Percentiles rank a stretch among this genome's conserved stretches.
phyloP scores from a whole-genome alignment of 2,797 vertebrate genomes.

The Lithobates pipiens region DNA sequence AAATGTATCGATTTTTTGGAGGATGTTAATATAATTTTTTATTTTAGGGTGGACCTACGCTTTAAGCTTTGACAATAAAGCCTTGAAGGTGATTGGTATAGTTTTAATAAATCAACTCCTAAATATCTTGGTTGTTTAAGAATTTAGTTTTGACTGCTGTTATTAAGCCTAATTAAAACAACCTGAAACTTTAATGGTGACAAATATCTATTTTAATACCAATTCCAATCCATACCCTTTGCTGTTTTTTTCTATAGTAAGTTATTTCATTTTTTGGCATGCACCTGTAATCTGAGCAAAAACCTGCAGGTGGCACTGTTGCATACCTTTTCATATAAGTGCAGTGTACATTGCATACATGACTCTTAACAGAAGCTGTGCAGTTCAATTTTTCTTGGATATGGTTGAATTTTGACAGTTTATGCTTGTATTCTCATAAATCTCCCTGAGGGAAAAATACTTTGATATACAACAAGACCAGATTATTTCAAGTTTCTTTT shows the following conservation, averaged over 20 bases:
- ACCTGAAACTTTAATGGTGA: too few species aligned
- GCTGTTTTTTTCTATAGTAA: background rate
- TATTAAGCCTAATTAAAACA: too few species aligned
- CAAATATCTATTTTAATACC: too few species aligned
- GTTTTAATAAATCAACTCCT: too few species aligned
- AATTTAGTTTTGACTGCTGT: too few species aligned
- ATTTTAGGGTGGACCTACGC: too few species aligned
- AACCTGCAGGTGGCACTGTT: conserved; percentile 43
- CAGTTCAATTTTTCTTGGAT: conserved; percentile 50
- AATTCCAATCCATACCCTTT: too few species aligned
- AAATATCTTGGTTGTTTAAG: too few species aligned
- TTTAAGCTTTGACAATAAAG: too few species aligned
- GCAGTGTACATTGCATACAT: background rate
- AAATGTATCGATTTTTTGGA: too few species aligned
- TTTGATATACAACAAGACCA: conserved; percentile 27
- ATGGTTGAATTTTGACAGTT: conserved; percentile 45
- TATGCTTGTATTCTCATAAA: conserved; percentile 36
- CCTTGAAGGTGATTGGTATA: too few species aligned
- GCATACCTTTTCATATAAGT: conserved; percentile 7
- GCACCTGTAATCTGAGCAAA: background rate
- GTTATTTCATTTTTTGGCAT: background rate
- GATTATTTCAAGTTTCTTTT: conserved; percentile 27
- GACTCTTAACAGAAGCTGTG: conserved; percentile 32
- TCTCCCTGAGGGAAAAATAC: conserved; percentile 47
- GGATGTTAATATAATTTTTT: too few species aligned